Evolutionary conservation across 2,888 invertebrate species (phyloP), one percentile per base, ranked within the genome.

Genomic region (Perdita meconis): DNA sequence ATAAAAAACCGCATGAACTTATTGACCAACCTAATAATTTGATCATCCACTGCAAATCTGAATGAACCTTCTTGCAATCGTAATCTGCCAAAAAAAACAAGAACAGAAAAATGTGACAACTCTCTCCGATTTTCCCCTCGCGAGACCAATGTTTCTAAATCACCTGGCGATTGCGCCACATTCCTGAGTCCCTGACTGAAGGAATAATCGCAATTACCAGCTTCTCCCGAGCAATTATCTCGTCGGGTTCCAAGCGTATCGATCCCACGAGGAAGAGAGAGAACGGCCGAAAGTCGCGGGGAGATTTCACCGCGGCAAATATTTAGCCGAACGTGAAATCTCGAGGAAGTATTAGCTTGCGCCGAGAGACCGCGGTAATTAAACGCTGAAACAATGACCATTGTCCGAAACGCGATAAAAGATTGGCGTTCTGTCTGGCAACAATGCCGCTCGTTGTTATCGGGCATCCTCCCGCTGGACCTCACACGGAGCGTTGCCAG

Each of bases 311-410:
- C 10, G 38, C 44, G 53, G 60, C 47, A 51, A 71, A 71, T 63
- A 59, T 71, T 72, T 72, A 71, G 66, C 78, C 51, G 65, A 55
- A 64, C 67, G 67, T 63, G 76, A 77, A 75, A 74, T 78, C 47
- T 47, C 66, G 65, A 66, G 65, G 59, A 77, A 61, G 64, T 77
- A 77, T 73, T 69, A 65, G 63, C 55, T 63, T 68, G 42, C 59
- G 34, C 38, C 55, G 44, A 56, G 40, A n/a, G n/a, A n/a, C 26
- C 38, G 69, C 36, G 65, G 64, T 83, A 83, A 83, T 83, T 83
- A 83, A 83, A 71, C 64, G 71, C 50, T 44, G 53, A 51, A 80
- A 83, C 82, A 83, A 83, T 82, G 83, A 81, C 83, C 78, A 83
- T 83, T 83, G 83, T 83, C 83, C 80, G 64, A 82, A 78, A 80